Percentiles rank a stretch among this genome's conserved stretches.
These are phyloP conservation scores for Acanthococcus lagerstroemiae DNA, from an alignment of 2,888 invertebrate species.

Conservation along the genomic window DNA sequence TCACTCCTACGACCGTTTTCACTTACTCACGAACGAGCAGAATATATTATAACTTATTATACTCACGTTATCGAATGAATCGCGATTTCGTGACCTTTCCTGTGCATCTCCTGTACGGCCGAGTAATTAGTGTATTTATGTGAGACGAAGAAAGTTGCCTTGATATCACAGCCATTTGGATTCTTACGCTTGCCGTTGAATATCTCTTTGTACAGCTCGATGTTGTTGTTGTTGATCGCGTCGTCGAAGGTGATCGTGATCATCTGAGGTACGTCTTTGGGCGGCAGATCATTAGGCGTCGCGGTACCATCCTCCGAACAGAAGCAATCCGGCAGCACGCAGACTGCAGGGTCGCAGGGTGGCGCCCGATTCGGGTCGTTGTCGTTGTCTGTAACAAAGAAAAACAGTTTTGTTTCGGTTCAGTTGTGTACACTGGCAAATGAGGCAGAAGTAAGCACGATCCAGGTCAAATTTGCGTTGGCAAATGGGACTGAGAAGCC, in stretches of 20 bases:
- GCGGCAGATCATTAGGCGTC: constrained; percentile 72
- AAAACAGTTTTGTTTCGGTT: too few species aligned
- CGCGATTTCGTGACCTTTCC: constrained; percentile 87
- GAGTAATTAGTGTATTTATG: constrained; percentile 91
- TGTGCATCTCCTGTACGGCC: constrained; percentile 80
- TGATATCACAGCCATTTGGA: constrained; percentile 87
- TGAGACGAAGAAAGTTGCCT: constrained; percentile 82
- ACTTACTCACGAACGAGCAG: too few species aligned
- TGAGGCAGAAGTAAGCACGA: too few species aligned
- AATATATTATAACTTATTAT: too few species aligned
- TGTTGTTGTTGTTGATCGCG: constrained; percentile 90
- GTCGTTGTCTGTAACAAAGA: constrained; percentile 81
- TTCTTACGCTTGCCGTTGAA: constrained; percentile 82
- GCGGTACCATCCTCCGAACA: constrained; percentile 84
- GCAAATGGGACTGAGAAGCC: too few species aligned
- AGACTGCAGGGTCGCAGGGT: constrained; percentile 74
- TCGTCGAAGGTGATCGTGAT: constrained; percentile 89
- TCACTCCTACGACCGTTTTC: too few species aligned
- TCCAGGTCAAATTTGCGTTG: too few species aligned
- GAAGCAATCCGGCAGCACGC: constrained; percentile 84
- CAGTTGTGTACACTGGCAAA: too few species aligned
- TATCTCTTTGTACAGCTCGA: constrained; percentile 84
- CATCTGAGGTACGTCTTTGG: constrained; percentile 85
- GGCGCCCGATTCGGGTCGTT: constrained; percentile 89
- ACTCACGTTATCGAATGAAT: constrained; percentile 88